Percentiles rank a stretch among this genome's conserved stretches.
These are phyloP conservation scores for Leguminivora glycinivorella DNA, from an alignment of 1,140 invertebrate genomes.

Conservation along the genomic window DNA sequence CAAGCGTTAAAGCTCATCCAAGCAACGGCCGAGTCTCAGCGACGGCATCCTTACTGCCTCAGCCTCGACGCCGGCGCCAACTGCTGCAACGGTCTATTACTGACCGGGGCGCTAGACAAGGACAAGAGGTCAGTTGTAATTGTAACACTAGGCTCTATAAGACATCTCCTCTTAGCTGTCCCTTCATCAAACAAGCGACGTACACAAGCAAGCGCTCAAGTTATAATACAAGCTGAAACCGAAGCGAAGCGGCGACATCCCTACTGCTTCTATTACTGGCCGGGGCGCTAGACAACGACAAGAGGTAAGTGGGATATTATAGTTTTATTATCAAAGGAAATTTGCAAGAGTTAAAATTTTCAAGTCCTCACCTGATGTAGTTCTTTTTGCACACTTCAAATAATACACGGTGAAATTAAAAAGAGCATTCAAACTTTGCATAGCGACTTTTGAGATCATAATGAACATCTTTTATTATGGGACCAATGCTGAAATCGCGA, in stretches of 20 bases:
- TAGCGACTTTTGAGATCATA: too few relatives aligned
- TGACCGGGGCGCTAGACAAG: constrained; percentile 52
- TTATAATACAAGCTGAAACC: constrained; percentile 75
- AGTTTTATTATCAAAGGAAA: too few relatives aligned
- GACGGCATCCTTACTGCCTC: constrained; percentile 80
- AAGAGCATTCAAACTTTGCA: too few relatives aligned
- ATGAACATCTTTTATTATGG: too few relatives aligned
- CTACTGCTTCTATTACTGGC: constrained; percentile 77
- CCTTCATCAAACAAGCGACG: constrained; percentile 59
- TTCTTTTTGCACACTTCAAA: too few relatives aligned
- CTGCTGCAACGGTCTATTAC: constrained; percentile 66
- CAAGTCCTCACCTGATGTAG: too few relatives aligned
- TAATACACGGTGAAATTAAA: too few relatives aligned
- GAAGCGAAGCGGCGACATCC: constrained; percentile 76
- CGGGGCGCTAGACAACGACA: constrained; percentile 53
- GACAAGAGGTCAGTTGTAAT: constrained; percentile 57
- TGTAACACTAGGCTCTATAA: neutral
- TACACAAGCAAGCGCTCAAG: constrained; percentile 72
- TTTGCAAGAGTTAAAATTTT: too few relatives aligned
- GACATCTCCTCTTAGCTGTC: too few relatives aligned
- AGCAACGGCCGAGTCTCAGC: constrained; percentile 68
- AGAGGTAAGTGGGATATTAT: constrained; percentile 70
- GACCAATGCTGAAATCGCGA: too few relatives aligned
- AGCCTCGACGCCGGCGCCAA: constrained; percentile 78
- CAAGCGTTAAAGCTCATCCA: constrained; percentile 73